These are phyloP conservation scores for Amphiura filiformis DNA, from an alignment of 35 echinoderm and acorn worm genomes.

Conservation along the genomic window DNA sequence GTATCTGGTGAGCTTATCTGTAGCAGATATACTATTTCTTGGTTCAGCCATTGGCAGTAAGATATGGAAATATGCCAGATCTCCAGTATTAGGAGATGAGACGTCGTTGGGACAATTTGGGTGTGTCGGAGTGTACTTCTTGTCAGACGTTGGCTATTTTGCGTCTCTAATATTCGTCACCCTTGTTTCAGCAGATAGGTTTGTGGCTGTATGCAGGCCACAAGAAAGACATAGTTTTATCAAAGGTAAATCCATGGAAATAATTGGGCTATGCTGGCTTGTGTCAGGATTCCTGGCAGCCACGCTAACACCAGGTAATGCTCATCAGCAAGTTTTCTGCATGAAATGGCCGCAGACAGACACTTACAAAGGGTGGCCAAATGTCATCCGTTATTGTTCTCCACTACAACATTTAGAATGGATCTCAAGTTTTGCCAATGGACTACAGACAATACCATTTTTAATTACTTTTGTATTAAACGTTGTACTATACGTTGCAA, in stretches of 20 bases:
- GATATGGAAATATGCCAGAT: not conserved
- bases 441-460: conserved; percentile 42
- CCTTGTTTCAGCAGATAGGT: conserved; percentile 44
- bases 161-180: conserved; percentile 48
- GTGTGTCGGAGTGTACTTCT: not conserved
- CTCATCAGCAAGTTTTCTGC: not conserved
- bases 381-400: not conserved
- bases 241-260: conserved; percentile 23
- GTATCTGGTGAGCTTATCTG: conserved; percentile 21
- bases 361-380: not conserved
- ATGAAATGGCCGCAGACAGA: not conserved
- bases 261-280: conserved; percentile 22
- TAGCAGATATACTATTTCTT: conserved; percentile 64
- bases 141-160: conserved; percentile 37
- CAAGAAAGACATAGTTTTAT: conserved; percentile 29
- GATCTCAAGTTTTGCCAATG: conserved; percentile 13
- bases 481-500: conserved; percentile 23
- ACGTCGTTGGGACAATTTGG: conserved; percentile 16
- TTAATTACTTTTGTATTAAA: conserved; percentile 31
- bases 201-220: conserved; percentile 45
- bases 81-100: not conserved
- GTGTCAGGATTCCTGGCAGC: conserved; percentile 1
- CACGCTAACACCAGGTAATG: not conserved
- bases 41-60: conserved; percentile 39
- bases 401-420: not conserved